Conservation (phyloP, 2,888 invertebrate genomes). For the Oxystoma pomonae region DNA sequence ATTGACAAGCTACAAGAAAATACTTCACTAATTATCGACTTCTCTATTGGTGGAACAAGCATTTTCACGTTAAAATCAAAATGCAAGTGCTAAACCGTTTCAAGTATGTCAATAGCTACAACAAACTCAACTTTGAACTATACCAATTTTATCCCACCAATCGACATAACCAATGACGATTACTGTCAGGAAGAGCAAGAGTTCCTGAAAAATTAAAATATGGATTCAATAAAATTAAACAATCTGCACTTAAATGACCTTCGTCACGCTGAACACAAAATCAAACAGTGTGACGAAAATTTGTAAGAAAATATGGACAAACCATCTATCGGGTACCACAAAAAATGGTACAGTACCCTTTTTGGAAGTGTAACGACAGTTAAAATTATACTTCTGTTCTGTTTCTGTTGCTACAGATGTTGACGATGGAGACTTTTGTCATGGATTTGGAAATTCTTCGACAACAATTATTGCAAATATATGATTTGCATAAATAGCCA, state of each 20-base stretch:
- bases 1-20: not conserved
- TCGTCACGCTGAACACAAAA: conserved; percentile 16
- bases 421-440: conserved; percentile 1
- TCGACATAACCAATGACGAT: conserved; percentile 7
- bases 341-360: conserved; percentile 17
- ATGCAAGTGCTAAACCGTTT: conserved; percentile 7
- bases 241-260: conserved; percentile 19
- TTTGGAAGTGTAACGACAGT: conserved; percentile 8
- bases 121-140: conserved; percentile 7
- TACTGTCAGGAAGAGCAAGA: conserved; percentile 12
- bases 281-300: conserved; percentile 18
- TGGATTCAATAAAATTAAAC: conserved; percentile 11
- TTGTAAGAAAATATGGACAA: conserved; percentile 13
- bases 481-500: conserved; percentile 16
- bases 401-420: conserved; percentile 10
- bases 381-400: not conserved
- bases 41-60: not conserved
- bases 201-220: conserved; percentile 10
- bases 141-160: conserved; percentile 7
- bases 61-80: conserved; percentile 1
- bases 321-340: conserved; percentile 10
- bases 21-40: not conserved
- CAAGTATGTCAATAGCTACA: conserved; percentile 3
- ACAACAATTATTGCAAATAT: not conserved
- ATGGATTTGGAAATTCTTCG: not conserved